Conservation (phyloP, 2,797 vertebrate genomes). For the Propithecus deckenii region DNA sequence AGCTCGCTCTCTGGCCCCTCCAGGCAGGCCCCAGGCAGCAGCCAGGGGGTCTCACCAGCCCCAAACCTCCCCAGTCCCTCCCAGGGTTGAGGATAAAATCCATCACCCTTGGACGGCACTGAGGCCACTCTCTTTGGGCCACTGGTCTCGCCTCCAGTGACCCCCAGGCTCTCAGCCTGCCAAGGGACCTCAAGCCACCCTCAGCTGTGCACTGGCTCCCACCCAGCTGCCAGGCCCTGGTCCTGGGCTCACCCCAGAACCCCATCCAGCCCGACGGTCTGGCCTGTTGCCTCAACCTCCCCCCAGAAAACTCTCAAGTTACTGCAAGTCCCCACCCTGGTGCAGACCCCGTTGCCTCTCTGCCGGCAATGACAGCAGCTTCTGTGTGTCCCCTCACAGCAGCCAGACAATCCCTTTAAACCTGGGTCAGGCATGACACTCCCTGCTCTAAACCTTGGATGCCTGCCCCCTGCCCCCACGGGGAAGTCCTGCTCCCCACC, state of each 20-base stretch:
- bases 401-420: neutral
- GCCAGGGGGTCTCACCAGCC: neutral
- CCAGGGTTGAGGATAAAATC: neutral
- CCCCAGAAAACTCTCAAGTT: neutral
- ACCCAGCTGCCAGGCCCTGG: neutral
- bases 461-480: neutral
- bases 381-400: neutral
- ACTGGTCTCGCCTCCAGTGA: neutral
- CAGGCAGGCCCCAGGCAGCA: neutral
- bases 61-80: neutral
- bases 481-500: neutral
- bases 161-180: neutral
- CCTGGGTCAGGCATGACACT: no score
- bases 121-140: neutral
- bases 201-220: neutral
- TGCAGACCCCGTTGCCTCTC: neutral
- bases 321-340: accelerated
- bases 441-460: neutral
- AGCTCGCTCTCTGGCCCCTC: neutral
- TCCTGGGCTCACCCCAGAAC: neutral
- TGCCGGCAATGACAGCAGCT: neutral
- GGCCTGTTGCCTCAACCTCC: neutral
- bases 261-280: neutral
- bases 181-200: neutral
- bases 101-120: neutral